Percentiles rank a stretch among this genome's conserved stretches.
These are phyloP conservation scores for Stenotaenia linearis DNA, from an alignment of 2,888 invertebrate species.

Conservation along the genomic window DNA sequence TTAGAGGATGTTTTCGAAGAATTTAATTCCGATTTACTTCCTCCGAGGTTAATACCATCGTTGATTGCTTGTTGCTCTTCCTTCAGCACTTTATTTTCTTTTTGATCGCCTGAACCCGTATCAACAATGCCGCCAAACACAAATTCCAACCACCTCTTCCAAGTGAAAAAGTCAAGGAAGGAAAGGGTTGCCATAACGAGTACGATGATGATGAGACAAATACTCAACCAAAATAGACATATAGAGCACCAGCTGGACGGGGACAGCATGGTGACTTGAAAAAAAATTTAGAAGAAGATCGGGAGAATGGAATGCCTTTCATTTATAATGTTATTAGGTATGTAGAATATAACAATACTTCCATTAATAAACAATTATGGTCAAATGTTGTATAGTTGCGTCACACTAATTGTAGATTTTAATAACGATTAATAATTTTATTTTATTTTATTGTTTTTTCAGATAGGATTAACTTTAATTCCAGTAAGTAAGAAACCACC, in stretches of 20 bases:
- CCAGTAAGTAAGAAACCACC: conserved; percentile 86
- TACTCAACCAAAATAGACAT: neutral
- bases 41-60: neutral
- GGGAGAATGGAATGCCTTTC: conserved; percentile 17
- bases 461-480: conserved; percentile 46
- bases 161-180: neutral
- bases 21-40: conserved; percentile 9
- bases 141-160: conserved; percentile 12
- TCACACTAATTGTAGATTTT: neutral
- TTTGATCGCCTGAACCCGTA: neutral
- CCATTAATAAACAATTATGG: neutral
- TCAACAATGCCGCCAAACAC: neutral
- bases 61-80: neutral
- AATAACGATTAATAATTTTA: neutral
- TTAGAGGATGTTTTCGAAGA: neutral
- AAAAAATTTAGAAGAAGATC: conserved; percentile 17
- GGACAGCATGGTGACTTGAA: conserved; percentile 7
- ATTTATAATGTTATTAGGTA: neutral
- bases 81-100: neutral
- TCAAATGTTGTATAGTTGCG: neutral
- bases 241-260: neutral
- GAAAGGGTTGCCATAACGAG: conserved; percentile 14
- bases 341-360: neutral
- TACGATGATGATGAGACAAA: neutral
- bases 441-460: too few species aligned